Base-by-base conservation (phyloP, 2,113 vertebrate species). In the Forbesichthys agassizii region DNA sequence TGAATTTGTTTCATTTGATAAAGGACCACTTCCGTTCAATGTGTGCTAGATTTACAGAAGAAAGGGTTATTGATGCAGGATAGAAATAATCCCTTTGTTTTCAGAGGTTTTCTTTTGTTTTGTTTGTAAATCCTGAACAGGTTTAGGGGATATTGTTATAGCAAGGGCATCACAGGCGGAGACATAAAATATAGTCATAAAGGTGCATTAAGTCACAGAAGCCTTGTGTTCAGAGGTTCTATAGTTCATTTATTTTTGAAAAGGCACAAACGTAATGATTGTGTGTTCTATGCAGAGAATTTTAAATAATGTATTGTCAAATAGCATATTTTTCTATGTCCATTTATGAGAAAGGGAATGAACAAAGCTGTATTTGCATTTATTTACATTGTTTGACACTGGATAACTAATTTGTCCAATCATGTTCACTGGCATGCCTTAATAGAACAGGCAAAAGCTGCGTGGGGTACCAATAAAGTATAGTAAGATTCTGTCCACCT, bases 331-430 rank as follows among this genome's bases (percentile, higher is more conserved):
- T 56, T 69, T 68, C 57, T 68, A 71, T 61, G 73, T 78, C 27
- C 73, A 60, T 79, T 10, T 52, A 76, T 74, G 80, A 75, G 72
- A 79, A 87, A 81, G 75, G 71, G 47, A 82, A 78, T 68, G 65
- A 85, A 77, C 79, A 84, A 83, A 79, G 77, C 73, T 83, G 71
- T 68, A 61, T 68, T 69, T 64, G 60, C 76, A 33, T 76, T 83
- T 69, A 33, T 69, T 78, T 72, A 65, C 72, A 70, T 84, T 74
- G 65, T 81, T 62, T 64, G 62, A 88, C 85, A 90, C 87, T 86
- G 87, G 86, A 89, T 81, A 68, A 82, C 18, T 75, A 54, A 18
- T 63, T 52, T 55, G 49, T 36, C 65, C 53, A 60, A 51, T 65
- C 69, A 61, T 85, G 79, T 84, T 81, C 57, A 78, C 55, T 61